Evolutionary conservation across 2,797 vertebrate species (phyloP), one percentile per base, ranked within the genome.

Genomic region (Chaenodraco wilsoni): DNA sequence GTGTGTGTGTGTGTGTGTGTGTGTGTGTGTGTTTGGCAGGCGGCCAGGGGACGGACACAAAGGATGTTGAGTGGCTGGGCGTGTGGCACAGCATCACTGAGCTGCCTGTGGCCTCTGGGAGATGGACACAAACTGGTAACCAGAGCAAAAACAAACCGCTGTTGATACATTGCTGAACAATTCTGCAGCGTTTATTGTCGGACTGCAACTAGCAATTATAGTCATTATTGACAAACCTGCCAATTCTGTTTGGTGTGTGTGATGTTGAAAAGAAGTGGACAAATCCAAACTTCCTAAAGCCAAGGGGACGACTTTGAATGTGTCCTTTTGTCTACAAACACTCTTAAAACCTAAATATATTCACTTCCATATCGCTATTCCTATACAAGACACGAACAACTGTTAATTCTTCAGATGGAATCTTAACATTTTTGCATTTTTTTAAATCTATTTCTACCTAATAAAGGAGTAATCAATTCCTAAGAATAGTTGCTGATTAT

Each of bases 51-150:
- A 79, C 67, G 89, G 82, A 90, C 87, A 90, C 84, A 92, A 92
- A 89, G 85, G 87, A 79, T 87, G 88, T 69, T 85, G 88, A 92
- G 90, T 92, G 90, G 81, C 88, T 90, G 91, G 90, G 88, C 88
- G 90, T 91, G 90, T 89, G 86, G 87, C 86, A 81, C 88, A 84
- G 90, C 84, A 80, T 84, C 87, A 62, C 83, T 60, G 78, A 66
- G 86, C 89, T 62, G 79, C 84, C 83, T 56, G 85, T 81, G 86
- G 85, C 86, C 91, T 87, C 83, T 52, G 77, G 78, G 80, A 88
- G 84, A 80, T 49, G 79, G 87, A 78, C 84, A 63, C 80, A 75
- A 79, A 85, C 83, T 51, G 79, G 64, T 54, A 76, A 73, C n/a
- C 10, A 14, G 63, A 65, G 70, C 19, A 50, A 56, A 69, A 73